Evolutionary conservation across 2,888 invertebrate species (phyloP), one percentile per base, ranked within the genome.

Genomic region (Ichneumoninae sp.): DNA sequence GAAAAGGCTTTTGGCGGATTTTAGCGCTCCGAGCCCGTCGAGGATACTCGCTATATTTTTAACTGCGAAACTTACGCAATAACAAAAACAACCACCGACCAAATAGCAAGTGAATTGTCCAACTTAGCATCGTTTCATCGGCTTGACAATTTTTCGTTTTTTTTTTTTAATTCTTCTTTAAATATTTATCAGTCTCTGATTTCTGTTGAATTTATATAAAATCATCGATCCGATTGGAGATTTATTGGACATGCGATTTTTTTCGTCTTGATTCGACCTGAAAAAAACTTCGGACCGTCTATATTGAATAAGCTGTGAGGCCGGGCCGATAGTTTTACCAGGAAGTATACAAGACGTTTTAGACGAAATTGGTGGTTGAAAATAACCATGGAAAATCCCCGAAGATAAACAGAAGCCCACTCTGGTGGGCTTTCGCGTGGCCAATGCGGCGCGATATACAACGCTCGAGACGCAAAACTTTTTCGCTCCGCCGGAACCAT

Each of bases 351-450:
- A 70, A 76, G 79, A 62, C 26, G 66, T 44, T 74, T 80, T 75
- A 50, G 60, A 76, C 72, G 80, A 86, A 81, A 87, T 84, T 80
- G 77, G 81, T 80, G 83, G 83, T 82, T 87, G 69, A 84, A 88
- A 88, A 87, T 88, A 87, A 87, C 85, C 69, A 76, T 85, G 87
- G 88, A 87, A 87, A 88, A 85, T 74, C 84, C 52, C 85, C 84
- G 69, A 80, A 77, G 84, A 88, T 83, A 77, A 84, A 86, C 79
- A 82, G 74, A 82, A 80, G 71, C 52, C 44, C 60, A 22, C 78
- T 54, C 57, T 57, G 57, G 71, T 36, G 65, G 50, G 74, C 65
- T 60, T 52, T 19, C 50, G 68, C 57, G n/a, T 26, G 8, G 22
- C 30, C 62, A 70, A 83, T 79, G 52, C 78, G 72, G 36, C 44